These are phyloP conservation scores for Eristalis tenax DNA, from an alignment of 2,888 invertebrate genomes.

Conservation along the genomic window DNA sequence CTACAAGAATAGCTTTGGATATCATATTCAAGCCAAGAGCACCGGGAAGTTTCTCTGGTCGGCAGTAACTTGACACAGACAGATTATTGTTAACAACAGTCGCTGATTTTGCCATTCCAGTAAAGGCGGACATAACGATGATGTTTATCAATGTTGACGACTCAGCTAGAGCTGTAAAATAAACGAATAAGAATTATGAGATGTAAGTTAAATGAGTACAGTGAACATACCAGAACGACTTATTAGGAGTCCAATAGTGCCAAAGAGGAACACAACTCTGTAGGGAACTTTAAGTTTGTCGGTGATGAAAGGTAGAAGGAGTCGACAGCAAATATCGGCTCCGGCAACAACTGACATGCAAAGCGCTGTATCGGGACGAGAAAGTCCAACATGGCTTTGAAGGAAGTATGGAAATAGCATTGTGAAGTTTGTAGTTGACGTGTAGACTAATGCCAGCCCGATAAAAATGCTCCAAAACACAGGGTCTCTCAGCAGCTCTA, in stretches of 20 bases:
- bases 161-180: conserved; percentile 83
- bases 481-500: conserved; percentile 84
- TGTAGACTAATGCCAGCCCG: conserved; percentile 86
- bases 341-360: conserved; percentile 88
- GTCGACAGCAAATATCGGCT: conserved; percentile 86
- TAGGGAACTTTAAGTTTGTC: conserved; percentile 85
- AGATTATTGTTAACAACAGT: conserved; percentile 88
- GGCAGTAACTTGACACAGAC: conserved; percentile 86
- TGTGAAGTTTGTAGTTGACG: conserved; percentile 87
- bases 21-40: conserved; percentile 89
- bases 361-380: conserved; percentile 83
- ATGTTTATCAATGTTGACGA: conserved; percentile 83
- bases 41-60: conserved; percentile 84
- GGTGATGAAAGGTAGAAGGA: conserved; percentile 85
- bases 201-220: not conserved
- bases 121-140: conserved; percentile 83
- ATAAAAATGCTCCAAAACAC: conserved; percentile 86
- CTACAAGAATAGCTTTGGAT: conserved; percentile 86
- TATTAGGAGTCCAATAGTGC: conserved; percentile 84
- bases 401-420: conserved; percentile 87
- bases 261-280: conserved; percentile 85
- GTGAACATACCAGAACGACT: conserved; percentile 74
- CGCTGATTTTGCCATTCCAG: conserved; percentile 88
- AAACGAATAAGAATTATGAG: not conserved
- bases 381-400: conserved; percentile 78